Evolutionary conservation across 2,113 vertebrate species (phyloP).

Genomic region (Genyomyrus donnyi): DNA sequence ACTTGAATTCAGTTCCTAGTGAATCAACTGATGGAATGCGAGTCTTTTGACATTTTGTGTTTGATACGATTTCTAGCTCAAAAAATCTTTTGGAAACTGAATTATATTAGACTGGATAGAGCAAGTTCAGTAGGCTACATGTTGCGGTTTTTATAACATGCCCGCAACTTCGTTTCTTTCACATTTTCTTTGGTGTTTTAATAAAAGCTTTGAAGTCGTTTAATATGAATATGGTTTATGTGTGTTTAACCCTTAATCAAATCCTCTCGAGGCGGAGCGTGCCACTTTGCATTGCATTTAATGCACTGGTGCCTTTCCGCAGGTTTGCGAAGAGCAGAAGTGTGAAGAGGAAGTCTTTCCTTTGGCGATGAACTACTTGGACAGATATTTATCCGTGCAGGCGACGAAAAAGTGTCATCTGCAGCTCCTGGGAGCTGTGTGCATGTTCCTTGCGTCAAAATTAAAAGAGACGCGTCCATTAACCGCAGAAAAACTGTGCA

Average conservation of each 20-base stretch:
- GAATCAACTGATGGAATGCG: conserved; percentile 52
- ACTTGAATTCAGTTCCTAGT: conserved; percentile 57
- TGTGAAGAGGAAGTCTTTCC: conserved; percentile 88
- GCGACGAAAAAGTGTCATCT: conserved; percentile 77
- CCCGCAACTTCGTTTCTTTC: background rate
- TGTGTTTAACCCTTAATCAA: background rate
- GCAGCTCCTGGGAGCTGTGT: conserved; percentile 86
- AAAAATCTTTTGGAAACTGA: background rate
- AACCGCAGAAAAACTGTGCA: conserved; percentile 84
- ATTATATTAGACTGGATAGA: background rate
- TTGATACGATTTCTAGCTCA: conserved; percentile 10
- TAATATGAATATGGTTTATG: background rate
- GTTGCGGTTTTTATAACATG: background rate
- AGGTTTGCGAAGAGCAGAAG: conserved; percentile 92
- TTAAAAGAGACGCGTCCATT: conserved; percentile 84
- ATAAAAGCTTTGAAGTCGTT: background rate
- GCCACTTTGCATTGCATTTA: background rate
- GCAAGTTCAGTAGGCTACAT: background rate
- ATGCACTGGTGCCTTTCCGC: conserved; percentile 7
- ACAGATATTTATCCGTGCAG: conserved; percentile 83
- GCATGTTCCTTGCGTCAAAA: conserved; percentile 92
- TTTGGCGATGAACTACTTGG: conserved; percentile 93
- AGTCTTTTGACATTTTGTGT: conserved; percentile 46
- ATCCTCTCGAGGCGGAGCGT: background rate
- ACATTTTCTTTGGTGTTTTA: background rate